Conservation (phyloP, 2,113 vertebrate species). For the Okapia johnstoni region DNA sequence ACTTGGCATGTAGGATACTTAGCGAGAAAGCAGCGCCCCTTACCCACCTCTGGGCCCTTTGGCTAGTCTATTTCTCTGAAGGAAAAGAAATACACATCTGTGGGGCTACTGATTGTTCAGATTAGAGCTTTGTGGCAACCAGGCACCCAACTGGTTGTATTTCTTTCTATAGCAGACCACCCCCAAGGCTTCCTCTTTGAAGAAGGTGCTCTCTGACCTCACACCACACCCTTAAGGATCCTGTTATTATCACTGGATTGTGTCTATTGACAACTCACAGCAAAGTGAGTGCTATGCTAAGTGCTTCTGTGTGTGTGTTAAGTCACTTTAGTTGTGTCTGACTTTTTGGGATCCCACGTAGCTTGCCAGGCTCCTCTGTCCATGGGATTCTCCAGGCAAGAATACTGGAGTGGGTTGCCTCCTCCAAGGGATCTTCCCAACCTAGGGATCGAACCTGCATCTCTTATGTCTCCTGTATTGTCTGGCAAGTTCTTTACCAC, state of each 20-base stretch:
- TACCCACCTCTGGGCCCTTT: neutral
- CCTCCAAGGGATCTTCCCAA: neutral
- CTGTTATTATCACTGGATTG: neutral
- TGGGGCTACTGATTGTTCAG: neutral
- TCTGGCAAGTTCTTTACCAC: neutral
- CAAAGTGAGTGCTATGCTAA: neutral
- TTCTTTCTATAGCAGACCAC: neutral
- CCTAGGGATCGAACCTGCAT: rapidly evolving
- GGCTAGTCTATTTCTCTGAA: neutral
- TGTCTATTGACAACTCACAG: neutral
- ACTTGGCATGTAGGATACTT: neutral
- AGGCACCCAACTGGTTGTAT: neutral
- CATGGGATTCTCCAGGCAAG: neutral
- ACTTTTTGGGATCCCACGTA: neutral
- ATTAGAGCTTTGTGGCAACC: neutral
- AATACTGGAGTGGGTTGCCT: neutral
- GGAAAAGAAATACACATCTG: neutral
- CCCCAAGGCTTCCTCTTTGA: neutral
- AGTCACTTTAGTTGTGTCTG: neutral
- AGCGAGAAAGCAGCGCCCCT: neutral
- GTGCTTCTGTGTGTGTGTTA: neutral
- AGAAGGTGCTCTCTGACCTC: neutral
- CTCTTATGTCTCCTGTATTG: neutral
- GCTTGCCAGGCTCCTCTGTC: neutral
- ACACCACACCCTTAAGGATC: neutral